A percentile compares a stretch with the other conserved stretches of the same genome.
Conservation (phyloP, 2,797 vertebrate genomes). For the Scleropages formosus region DNA sequence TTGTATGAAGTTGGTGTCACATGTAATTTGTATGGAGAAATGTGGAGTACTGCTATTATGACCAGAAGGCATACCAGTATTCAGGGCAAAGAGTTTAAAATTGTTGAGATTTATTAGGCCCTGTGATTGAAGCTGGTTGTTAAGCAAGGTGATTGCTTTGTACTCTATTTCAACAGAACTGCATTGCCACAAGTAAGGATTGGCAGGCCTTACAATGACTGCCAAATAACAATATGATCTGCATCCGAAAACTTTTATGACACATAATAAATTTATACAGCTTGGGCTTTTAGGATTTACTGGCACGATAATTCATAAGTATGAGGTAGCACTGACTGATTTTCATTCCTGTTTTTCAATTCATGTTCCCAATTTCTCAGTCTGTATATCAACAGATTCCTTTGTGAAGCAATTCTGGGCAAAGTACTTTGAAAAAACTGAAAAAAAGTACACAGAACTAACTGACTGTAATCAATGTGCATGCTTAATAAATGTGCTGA, state of each 20-base stretch:
- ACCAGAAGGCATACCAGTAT: too few relatives aligned
- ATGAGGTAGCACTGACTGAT: constrained; percentile 54
- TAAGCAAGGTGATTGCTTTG: constrained; percentile 25
- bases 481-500: constrained; percentile 4
- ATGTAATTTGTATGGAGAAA: too few relatives aligned
- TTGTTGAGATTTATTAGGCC: too few relatives aligned
- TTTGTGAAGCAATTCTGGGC: constrained; percentile 57
- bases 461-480: background rate
- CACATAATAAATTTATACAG: constrained; percentile 63
- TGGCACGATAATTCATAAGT: constrained; percentile 62
- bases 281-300: constrained; percentile 66
- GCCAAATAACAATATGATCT: constrained; percentile 65
- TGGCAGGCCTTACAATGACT: constrained; percentile 42
- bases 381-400: constrained; percentile 64
- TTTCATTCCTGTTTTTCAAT: constrained; percentile 59
- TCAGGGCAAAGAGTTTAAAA: too few relatives aligned
- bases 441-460: background rate
- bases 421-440: constrained; percentile 50
- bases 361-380: constrained; percentile 58
- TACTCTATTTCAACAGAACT: constrained; percentile 35
- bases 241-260: constrained; percentile 72
- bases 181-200: constrained; percentile 41
- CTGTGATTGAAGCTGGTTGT: background rate
- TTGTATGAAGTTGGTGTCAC: too few relatives aligned
- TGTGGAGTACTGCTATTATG: too few relatives aligned